phyloP scores from a whole-genome alignment of 1,140 invertebrate species.

The Bombus sylvicola region DNA sequence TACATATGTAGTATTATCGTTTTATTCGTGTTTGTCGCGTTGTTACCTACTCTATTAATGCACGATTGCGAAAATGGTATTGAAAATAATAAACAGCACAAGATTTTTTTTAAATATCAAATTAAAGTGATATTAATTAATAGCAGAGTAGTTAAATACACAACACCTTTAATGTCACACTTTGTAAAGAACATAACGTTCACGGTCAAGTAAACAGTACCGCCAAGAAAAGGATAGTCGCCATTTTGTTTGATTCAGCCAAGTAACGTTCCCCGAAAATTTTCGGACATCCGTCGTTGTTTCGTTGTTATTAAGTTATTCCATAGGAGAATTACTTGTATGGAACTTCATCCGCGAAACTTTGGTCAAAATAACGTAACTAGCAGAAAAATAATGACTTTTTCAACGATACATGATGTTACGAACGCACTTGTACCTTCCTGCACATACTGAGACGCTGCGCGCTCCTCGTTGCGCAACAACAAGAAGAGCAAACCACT shows the following conservation, averaged over 20 bases:
- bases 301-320: slow-evolving; percentile 28
- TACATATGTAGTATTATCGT: background rate
- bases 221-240: slow-evolving; percentile 54
- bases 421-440: slow-evolving; percentile 53
- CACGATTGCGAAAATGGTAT: background rate
- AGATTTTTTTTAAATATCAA: background rate
- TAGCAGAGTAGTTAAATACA: slow-evolving; percentile 21
- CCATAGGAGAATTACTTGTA: background rate
- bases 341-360: slow-evolving; percentile 23
- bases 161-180: slow-evolving; percentile 22
- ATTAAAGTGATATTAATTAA: background rate
- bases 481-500: slow-evolving; percentile 31
- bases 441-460: slow-evolving; percentile 69
- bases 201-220: slow-evolving; percentile 71
- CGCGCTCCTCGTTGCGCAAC: slow-evolving; percentile 72
- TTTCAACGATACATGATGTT: slow-evolving; percentile 67
- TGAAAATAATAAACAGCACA: background rate
- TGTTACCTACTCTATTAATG: slow-evolving; percentile 14
- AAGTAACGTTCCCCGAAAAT: slow-evolving; percentile 39
- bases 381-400: slow-evolving; percentile 47
- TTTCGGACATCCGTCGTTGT: slow-evolving; percentile 47
- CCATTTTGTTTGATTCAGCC: slow-evolving; percentile 75
- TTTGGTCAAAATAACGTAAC: slow-evolving; percentile 49
- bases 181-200: slow-evolving; percentile 47
- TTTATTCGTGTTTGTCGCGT: slow-evolving; percentile 8